Conservation (phyloP, 1,140 invertebrate species). For the Aphaenogaster rudis region DNA sequence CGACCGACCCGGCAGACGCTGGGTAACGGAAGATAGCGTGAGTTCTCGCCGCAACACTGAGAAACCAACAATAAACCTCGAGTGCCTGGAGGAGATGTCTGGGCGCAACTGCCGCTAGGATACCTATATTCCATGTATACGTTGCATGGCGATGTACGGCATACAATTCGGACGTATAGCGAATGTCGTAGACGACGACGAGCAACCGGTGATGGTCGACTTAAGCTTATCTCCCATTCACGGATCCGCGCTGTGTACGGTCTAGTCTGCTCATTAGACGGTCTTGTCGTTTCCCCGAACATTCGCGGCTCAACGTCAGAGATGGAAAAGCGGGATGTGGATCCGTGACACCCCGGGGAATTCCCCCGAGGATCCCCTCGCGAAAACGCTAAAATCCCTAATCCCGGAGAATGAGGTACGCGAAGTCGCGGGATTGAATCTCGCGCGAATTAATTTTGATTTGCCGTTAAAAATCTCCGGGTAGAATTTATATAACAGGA, state of each 20-base stretch:
- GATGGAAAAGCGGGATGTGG: constrained; percentile 47
- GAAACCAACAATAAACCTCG: constrained; percentile 68
- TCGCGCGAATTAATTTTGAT: constrained; percentile 15
- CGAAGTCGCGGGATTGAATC: not conserved
- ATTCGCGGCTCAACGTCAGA: constrained; percentile 58
- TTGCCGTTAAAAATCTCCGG: not conserved
- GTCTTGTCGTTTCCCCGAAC: constrained; percentile 55
- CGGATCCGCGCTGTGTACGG: constrained; percentile 57
- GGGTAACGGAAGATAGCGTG: constrained; percentile 63
- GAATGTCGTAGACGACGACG: constrained; percentile 53
- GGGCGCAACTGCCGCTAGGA: constrained; percentile 26
- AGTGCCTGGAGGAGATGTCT: constrained; percentile 59
- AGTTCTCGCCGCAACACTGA: constrained; percentile 61
- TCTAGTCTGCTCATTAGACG: constrained; percentile 67
- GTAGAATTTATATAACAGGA: not conserved
- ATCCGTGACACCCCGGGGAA: constrained; percentile 22
- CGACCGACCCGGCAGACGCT: constrained; percentile 31
- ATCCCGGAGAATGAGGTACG: constrained; percentile 5
- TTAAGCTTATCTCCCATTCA: constrained; percentile 73
- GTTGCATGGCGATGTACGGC: constrained; percentile 37
- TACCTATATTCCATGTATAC: constrained; percentile 8
- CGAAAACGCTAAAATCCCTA: constrained; percentile 42
- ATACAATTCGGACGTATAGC: constrained; percentile 47
- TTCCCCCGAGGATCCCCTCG: not conserved
- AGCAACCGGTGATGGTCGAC: constrained; percentile 48